phyloP scores from a whole-genome alignment of 2,113 vertebrate species.

The Tragelaphus scriptus region DNA sequence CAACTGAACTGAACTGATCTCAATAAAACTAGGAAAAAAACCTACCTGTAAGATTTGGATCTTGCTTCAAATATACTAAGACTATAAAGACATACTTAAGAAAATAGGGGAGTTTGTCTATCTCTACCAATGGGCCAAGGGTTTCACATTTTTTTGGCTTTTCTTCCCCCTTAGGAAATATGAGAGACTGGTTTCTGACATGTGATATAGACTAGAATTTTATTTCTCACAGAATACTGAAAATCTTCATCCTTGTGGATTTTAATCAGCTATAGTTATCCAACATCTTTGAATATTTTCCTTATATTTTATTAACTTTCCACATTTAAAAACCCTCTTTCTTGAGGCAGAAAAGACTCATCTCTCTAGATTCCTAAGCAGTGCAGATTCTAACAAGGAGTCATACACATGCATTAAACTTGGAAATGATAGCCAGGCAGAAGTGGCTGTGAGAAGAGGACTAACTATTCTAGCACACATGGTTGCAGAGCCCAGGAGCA shows the following conservation, averaged over 20 bases:
- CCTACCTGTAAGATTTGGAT: background rate
- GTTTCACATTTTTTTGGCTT: background rate
- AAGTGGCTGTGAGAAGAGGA: background rate
- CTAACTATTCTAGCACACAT: background rate
- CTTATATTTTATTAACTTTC: background rate
- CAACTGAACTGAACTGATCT: background rate
- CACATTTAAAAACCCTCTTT: background rate
- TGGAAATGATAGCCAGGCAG: background rate
- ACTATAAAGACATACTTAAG: background rate
- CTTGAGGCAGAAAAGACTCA: background rate
- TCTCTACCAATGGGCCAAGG: background rate
- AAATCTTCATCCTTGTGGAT: background rate
- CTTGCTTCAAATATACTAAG: background rate
- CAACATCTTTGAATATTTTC: background rate
- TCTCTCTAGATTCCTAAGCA: background rate
- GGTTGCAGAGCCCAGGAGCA: background rate
- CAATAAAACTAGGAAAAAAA: background rate
- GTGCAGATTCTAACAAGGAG: background rate
- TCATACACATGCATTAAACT: background rate
- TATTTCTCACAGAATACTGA: background rate
- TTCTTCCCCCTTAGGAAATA: background rate
- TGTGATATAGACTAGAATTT: background rate
- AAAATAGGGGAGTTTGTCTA: background rate
- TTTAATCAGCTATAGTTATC: background rate
- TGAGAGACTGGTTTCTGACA: background rate